Evolutionary conservation across 1,140 invertebrate genomes (phyloP).

Genomic region (Archegozetes longisetosus): DNA sequence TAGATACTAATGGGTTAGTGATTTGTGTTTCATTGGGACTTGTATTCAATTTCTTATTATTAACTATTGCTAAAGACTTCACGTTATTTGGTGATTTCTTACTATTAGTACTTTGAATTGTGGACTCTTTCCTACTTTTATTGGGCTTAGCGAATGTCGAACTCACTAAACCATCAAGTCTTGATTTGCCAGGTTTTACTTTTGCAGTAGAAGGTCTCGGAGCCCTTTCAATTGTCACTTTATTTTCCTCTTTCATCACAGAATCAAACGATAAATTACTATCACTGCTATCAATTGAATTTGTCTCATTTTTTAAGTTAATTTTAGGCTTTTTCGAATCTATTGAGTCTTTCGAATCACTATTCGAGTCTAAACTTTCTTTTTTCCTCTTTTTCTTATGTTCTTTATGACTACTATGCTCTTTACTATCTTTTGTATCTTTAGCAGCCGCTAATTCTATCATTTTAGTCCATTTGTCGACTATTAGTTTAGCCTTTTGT

Average conservation of each 20-base stretch:
- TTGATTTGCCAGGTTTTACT: conserved; percentile 8
- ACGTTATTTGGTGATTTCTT: too few species aligned
- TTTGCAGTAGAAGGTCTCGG: conserved; percentile 1
- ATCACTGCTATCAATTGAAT: background rate
- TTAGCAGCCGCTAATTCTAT: background rate
- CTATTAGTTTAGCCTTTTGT: conserved; percentile 14
- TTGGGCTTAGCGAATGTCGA: background rate
- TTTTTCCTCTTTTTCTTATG: conserved; percentile 13
- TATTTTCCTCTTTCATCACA: background rate
- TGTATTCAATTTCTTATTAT: too few species aligned
- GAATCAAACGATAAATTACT: background rate
- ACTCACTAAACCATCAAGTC: background rate
- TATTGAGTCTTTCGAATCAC: background rate
- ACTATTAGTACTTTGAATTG: too few species aligned
- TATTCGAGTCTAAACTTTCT: background rate
- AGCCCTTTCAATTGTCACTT: background rate
- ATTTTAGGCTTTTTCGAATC: background rate
- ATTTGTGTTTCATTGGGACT: too few species aligned
- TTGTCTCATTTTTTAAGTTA: background rate
- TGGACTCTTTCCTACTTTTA: background rate
- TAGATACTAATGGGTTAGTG: too few species aligned
- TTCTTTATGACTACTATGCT: conserved; percentile 2
- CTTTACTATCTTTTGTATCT: background rate
- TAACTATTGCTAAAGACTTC: too few species aligned
- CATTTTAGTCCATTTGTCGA: conserved; percentile 15